These are phyloP conservation scores for Papilio elwesi DNA, from an alignment of 2,888 invertebrate species.

Conservation along the genomic window DNA sequence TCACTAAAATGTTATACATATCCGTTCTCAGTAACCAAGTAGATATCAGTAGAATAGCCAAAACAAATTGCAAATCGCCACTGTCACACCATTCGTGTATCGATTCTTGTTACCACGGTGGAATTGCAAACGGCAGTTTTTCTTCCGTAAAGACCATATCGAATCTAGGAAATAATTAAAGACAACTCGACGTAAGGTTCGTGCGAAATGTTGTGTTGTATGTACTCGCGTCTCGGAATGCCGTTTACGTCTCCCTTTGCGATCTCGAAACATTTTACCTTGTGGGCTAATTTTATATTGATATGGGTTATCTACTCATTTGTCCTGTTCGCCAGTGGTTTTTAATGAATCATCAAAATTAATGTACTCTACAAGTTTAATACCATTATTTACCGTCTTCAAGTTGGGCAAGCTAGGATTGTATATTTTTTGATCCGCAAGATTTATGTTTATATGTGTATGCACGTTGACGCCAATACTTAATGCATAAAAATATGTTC, in stretches of 20 bases:
- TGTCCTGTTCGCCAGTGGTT: neutral
- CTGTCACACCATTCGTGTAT: slow-evolving; percentile 31
- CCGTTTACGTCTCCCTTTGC: slow-evolving; percentile 21
- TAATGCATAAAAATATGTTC: too few relatives aligned
- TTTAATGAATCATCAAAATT: neutral
- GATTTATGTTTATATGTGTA: too few relatives aligned
- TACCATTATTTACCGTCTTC: too few relatives aligned
- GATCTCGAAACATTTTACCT: slow-evolving; percentile 30
- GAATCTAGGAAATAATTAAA: slow-evolving; percentile 58
- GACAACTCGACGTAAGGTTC: slow-evolving; percentile 33
- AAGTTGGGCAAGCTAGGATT: too few relatives aligned
- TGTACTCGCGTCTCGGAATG: slow-evolving; percentile 29
- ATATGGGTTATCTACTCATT: slow-evolving; percentile 1
- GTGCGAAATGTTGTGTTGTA: slow-evolving; percentile 29
- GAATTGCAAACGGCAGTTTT: slow-evolving; percentile 31
- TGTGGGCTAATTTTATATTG: slow-evolving; percentile 11
- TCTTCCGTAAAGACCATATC: slow-evolving; percentile 71
- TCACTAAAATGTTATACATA: slow-evolving; percentile 1
- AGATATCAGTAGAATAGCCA: neutral
- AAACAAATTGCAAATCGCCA: slow-evolving; percentile 24
- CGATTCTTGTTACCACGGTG: slow-evolving; percentile 23
- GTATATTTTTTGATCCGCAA: too few relatives aligned
- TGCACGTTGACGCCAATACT: too few relatives aligned
- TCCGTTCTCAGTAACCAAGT: slow-evolving; percentile 9
- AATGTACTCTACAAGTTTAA: neutral